phyloP scores from a whole-genome alignment of 2,888 invertebrate species.

The Andrena dorsata region DNA sequence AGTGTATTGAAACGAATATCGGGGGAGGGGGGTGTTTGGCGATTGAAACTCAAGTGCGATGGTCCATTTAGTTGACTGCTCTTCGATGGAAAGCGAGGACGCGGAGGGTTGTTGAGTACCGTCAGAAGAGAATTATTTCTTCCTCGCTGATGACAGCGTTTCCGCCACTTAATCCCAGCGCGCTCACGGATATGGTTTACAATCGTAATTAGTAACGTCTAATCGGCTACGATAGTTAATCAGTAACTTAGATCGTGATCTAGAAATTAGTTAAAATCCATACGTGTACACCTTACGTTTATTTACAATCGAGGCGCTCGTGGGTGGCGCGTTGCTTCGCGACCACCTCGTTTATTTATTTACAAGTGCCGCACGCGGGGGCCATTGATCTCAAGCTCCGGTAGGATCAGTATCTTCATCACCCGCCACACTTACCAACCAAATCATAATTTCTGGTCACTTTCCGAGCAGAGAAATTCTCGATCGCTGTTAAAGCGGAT shows the following conservation, averaged over 20 bases:
- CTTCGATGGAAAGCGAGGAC: no score
- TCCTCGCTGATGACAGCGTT: slow-evolving; percentile 3
- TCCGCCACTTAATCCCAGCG: slow-evolving; percentile 60
- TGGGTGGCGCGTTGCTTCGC: slow-evolving; percentile 8
- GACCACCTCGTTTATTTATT: slow-evolving; percentile 31
- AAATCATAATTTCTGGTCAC: no score
- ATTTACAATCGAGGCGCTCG: slow-evolving; percentile 69
- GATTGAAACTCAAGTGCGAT: no score
- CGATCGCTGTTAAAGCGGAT: no score
- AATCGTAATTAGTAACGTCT: slow-evolving; percentile 72
- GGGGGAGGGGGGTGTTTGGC: no score
- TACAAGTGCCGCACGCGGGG: slow-evolving; percentile 28
- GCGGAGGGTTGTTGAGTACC: background rate
- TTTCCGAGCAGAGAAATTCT: no score
- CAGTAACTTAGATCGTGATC: slow-evolving; percentile 71
- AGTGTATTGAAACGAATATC: no score
- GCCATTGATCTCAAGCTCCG: background rate
- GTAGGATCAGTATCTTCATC: no score
- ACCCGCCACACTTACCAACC: no score
- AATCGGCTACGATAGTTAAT: slow-evolving; percentile 74
- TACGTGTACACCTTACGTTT: slow-evolving; percentile 64
- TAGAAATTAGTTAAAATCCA: slow-evolving; percentile 70
- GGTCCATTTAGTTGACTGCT: no score
- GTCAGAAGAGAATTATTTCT: background rate
- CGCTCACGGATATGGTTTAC: slow-evolving; percentile 78